Conservation (phyloP, 1,140 invertebrate genomes). For the Drosophila tani region DNA sequence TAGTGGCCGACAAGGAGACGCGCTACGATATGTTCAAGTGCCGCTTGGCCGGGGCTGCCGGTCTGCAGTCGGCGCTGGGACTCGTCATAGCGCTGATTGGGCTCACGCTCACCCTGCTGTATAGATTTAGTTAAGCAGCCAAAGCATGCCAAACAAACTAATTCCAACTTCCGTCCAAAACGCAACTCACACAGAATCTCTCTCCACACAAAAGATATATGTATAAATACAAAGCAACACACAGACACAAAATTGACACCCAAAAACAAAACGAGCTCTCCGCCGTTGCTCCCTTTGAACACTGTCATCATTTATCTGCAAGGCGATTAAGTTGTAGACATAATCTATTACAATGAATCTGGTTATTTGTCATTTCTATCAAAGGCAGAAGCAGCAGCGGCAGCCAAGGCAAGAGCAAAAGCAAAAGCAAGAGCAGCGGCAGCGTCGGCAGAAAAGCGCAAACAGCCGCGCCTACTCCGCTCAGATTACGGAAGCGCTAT, state of each 20-base stretch:
- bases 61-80: conserved; percentile 86
- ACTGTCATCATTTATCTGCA: conserved; percentile 85
- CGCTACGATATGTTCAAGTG: conserved; percentile 96
- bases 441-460: conserved; percentile 73
- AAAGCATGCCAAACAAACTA: conserved; percentile 62
- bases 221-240: conserved; percentile 51
- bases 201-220: conserved; percentile 47
- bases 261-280: conserved; percentile 75
- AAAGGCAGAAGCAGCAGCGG: conserved; percentile 54
- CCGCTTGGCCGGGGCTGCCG: conserved; percentile 92
- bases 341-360: conserved; percentile 85
- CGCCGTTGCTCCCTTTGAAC: conserved; percentile 63
- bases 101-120: conserved; percentile 73
- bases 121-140: conserved; percentile 77
- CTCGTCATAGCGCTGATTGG: conserved; percentile 75
- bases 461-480: conserved; percentile 79
- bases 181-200: conserved; percentile 50
- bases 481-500: conserved; percentile 77
- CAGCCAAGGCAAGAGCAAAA: neutral
- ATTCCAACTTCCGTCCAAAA: conserved; percentile 69
- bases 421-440: conserved; percentile 17
- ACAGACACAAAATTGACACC: conserved; percentile 80
- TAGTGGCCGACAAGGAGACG: conserved; percentile 91
- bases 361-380: conserved; percentile 85
- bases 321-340: conserved; percentile 85